These are phyloP conservation scores for Oncopodura yosiiana DNA, from an alignment of 1,140 invertebrate genomes.

Conservation along the genomic window DNA sequence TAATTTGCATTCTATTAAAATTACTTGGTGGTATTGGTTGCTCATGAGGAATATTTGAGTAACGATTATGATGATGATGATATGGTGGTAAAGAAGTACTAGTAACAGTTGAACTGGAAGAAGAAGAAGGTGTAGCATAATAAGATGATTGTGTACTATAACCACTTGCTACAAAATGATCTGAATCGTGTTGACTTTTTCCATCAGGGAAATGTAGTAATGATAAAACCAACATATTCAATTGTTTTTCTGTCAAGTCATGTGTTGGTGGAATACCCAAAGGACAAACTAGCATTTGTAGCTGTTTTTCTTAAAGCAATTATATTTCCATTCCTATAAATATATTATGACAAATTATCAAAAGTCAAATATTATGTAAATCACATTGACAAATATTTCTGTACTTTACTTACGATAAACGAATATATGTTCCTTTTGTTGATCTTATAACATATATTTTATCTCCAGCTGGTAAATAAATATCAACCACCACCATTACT, in stretches of 20 bases:
- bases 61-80: too few relatives aligned
- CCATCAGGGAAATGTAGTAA: conserved; percentile 8
- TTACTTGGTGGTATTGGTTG: conserved; percentile 18
- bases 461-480: conserved; percentile 26
- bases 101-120: not conserved
- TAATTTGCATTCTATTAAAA: conserved; percentile 23
- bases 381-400: too few relatives aligned
- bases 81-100: not conserved
- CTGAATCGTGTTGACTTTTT: not conserved
- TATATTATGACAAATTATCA: too few relatives aligned
- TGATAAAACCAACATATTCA: conserved; percentile 20
- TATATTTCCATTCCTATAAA: conserved; percentile 15
- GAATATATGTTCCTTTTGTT: conserved; percentile 16
- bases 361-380: too few relatives aligned
- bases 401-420: too few relatives aligned
- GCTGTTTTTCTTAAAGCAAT: conserved; percentile 15
- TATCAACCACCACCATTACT: conserved; percentile 23
- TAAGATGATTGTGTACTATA: too few relatives aligned
- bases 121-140: not conserved
- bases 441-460: conserved; percentile 26
- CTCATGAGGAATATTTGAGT: conserved; percentile 14
- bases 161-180: not conserved
- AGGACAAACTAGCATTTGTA: not conserved
- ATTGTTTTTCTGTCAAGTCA: conserved; percentile 26
- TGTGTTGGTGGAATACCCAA: conserved; percentile 9